Conservation (phyloP, 2,797 vertebrate species). For the Sebastes elongatus region DNA sequence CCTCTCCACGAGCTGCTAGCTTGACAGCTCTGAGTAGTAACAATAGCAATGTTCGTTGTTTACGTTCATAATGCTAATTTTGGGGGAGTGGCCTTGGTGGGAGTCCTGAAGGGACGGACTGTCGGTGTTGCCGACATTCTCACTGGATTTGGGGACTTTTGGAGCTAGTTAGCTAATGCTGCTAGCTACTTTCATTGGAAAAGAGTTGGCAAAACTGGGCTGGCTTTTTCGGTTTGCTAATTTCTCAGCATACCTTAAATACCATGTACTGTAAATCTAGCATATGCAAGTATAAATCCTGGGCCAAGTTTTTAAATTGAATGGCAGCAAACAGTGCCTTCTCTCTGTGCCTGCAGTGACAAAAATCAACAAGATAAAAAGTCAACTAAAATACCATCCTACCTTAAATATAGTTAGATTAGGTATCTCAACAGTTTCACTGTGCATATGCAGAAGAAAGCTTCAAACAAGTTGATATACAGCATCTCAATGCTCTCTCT, state of each 20-base stretch:
- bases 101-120: neutral
- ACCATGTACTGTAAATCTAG: neutral
- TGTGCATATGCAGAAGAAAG: neutral
- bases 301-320: neutral
- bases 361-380: neutral
- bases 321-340: neutral
- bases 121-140: no score
- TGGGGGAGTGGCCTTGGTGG: neutral
- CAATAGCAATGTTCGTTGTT: neutral
- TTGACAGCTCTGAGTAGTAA: neutral
- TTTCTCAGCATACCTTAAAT: neutral
- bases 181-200: neutral
- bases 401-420: neutral
- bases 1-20: neutral
- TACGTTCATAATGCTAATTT: neutral
- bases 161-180: neutral
- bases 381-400: neutral
- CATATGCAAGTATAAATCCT: neutral
- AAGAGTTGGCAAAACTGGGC: neutral
- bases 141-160: neutral
- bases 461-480: neutral
- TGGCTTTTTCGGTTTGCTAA: neutral
- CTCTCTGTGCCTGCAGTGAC: neutral
- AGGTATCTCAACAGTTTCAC: neutral
- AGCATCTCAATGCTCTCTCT: constrained; percentile 28